These are phyloP conservation scores for Monochamus saltuarius DNA, from an alignment of 1,140 invertebrate species.

Conservation along the genomic window DNA sequence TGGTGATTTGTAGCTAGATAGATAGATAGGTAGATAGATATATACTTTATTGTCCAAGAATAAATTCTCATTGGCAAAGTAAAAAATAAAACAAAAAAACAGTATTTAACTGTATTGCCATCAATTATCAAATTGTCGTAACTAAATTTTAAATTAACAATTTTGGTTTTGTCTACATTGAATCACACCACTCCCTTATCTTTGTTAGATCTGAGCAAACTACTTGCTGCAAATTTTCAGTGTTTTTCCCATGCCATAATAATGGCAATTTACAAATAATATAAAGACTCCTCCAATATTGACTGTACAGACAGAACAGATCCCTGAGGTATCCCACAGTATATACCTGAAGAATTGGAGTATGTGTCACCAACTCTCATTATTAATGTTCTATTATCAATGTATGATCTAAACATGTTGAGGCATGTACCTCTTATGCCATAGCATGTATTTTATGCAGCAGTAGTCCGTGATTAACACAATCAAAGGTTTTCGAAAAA, in stretches of 20 bases:
- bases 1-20: no score
- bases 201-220: conserved; percentile 1
- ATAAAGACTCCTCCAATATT: conserved; percentile 2
- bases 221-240: background rate
- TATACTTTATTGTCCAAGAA: no score
- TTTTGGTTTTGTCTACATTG: conserved; percentile 6
- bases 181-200: conserved; percentile 1
- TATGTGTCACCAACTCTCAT: background rate
- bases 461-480: conserved; percentile 5
- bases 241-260: conserved; percentile 3
- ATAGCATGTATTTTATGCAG: background rate
- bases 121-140: conserved; percentile 5
- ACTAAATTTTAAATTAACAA: conserved; percentile 4
- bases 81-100: no score
- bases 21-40: no score
- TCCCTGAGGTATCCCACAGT: conserved; percentile 8
- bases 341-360: background rate
- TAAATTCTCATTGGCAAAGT: no score
- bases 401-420: conserved; percentile 1
- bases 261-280: background rate
- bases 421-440: background rate
- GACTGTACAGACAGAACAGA: background rate
- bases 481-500: no score
- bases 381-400: background rate
- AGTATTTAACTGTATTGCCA: no score